phyloP scores from a whole-genome alignment of 2,888 invertebrate genomes.

The Glomeris marginata region DNA sequence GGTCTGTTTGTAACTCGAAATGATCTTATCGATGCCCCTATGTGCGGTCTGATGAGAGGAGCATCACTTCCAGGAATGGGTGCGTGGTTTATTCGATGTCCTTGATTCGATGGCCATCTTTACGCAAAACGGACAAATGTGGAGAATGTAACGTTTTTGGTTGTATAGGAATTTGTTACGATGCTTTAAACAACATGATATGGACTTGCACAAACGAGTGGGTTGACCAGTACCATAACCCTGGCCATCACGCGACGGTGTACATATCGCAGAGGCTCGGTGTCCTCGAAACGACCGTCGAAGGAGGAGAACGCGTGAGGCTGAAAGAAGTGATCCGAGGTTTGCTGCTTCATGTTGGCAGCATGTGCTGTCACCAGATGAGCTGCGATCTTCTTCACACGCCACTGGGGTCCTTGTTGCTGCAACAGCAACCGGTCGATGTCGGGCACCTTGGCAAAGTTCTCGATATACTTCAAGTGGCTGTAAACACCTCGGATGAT shows the following conservation, averaged over 20 bases:
- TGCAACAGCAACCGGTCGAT: slow-evolving; percentile 25
- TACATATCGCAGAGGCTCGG: slow-evolving; percentile 24
- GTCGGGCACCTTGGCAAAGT: slow-evolving; percentile 24
- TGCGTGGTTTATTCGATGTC: slow-evolving; percentile 13
- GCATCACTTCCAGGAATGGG: slow-evolving; percentile 24
- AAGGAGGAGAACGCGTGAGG: slow-evolving; percentile 16
- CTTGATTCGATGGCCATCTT: slow-evolving; percentile 2
- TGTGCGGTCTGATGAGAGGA: slow-evolving; percentile 26
- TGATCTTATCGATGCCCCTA: slow-evolving; percentile 28
- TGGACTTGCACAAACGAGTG: slow-evolving; percentile 29
- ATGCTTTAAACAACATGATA: slow-evolving; percentile 27
- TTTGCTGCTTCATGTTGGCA: slow-evolving; percentile 27
- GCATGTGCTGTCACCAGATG: slow-evolving; percentile 28
- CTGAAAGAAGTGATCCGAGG: slow-evolving; percentile 21
- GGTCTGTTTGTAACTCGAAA: slow-evolving; percentile 25
- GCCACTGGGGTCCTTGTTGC: slow-evolving; percentile 19
- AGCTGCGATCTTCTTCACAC: slow-evolving; percentile 23
- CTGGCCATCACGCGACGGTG: slow-evolving; percentile 28
- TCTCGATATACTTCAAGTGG: slow-evolving; percentile 26
- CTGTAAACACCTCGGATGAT: slow-evolving; percentile 22
- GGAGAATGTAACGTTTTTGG: neutral
- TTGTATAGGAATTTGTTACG: slow-evolving; percentile 27
- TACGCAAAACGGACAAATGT: slow-evolving; percentile 7
- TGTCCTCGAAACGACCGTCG: slow-evolving; percentile 12
- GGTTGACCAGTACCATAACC: slow-evolving; percentile 30